Conservation (phyloP, 2,113 vertebrate genomes). For the Platichthys flesus region DNA sequence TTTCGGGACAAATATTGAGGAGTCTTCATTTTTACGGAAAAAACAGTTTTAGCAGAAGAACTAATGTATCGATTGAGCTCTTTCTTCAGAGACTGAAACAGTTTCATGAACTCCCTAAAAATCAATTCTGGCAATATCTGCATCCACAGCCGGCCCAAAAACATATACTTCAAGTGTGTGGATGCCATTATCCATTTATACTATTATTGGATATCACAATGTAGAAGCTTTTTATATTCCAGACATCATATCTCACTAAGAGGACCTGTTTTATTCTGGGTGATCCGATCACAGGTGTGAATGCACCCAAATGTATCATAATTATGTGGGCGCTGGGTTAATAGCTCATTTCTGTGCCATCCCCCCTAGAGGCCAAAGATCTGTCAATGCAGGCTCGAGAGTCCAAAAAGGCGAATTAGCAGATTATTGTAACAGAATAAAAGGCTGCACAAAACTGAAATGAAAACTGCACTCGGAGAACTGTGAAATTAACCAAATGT, state of each 20-base stretch:
- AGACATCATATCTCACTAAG: too few relatives aligned
- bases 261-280: too few relatives aligned
- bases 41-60: neutral
- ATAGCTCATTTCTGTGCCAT: too few relatives aligned
- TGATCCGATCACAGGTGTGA: too few relatives aligned
- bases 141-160: neutral
- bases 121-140: conserved; percentile 3
- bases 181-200: neutral
- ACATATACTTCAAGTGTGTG: too few relatives aligned
- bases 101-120: conserved; percentile 4
- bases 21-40: neutral
- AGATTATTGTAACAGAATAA: neutral
- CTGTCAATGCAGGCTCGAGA: neutral
- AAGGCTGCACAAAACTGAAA: neutral
- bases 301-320: too few relatives aligned
- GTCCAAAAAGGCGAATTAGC: neutral
- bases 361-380: neutral
- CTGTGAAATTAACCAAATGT: conserved; percentile 30
- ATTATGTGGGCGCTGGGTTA: too few relatives aligned
- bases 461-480: neutral
- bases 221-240: neutral
- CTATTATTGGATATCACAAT: conserved; percentile 15
- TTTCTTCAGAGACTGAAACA: neutral
- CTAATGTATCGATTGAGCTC: neutral
- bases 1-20: neutral